Conservation (phyloP, 2,888 invertebrate genomes). For the Harpalus rubripes region DNA sequence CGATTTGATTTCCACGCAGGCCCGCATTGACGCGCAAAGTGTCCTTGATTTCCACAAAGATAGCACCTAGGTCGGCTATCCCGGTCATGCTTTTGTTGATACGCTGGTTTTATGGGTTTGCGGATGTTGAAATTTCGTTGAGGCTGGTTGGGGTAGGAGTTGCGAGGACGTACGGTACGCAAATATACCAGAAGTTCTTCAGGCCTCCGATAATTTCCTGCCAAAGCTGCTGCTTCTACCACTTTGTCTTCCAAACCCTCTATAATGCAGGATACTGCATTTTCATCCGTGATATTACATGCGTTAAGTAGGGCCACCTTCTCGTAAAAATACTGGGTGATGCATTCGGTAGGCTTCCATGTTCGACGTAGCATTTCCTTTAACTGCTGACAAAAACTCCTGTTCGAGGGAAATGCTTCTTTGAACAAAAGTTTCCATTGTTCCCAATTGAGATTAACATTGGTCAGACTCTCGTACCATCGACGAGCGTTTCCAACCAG, state of each 20-base stretch:
- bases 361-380: conserved; percentile 66
- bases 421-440: conserved; percentile 68
- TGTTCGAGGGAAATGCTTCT: conserved; percentile 68
- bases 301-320: too few relatives aligned
- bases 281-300: too few relatives aligned
- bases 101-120: neutral
- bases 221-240: too few relatives aligned
- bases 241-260: too few relatives aligned
- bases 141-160: neutral
- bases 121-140: neutral
- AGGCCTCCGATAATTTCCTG: too few relatives aligned
- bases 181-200: conserved; percentile 32
- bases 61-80: neutral
- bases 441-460: conserved; percentile 59
- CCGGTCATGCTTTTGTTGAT: neutral
- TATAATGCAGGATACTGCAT: too few relatives aligned
- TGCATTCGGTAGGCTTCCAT: too few relatives aligned
- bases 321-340: too few relatives aligned
- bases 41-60: neutral
- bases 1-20: neutral
- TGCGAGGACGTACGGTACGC: conserved; percentile 9
- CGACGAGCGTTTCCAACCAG: conserved; percentile 68
- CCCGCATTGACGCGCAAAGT: neutral
- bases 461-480: conserved; percentile 65
- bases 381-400: conserved; percentile 68